A percentile compares a stretch with the other conserved stretches of the same genome.
Evolutionary conservation across 2,888 invertebrate genomes (phyloP).

Genomic region (Rosalia funebris): DNA sequence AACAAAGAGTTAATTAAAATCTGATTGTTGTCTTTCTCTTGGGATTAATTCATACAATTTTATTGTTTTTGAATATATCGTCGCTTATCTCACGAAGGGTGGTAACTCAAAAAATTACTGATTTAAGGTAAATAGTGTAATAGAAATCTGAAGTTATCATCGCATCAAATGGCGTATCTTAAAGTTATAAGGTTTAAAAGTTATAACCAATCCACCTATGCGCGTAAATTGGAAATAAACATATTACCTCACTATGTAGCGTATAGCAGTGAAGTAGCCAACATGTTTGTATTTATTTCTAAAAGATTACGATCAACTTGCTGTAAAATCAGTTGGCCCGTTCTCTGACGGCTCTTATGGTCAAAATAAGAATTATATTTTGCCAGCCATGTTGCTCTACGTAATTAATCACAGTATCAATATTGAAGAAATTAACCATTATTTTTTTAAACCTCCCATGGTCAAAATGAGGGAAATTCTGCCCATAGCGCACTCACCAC

Average conservation of each 20-base stretch:
- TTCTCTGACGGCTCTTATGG: slow-evolving; percentile 5
- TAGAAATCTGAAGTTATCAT: neutral
- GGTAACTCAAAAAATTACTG: neutral
- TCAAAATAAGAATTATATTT: slow-evolving; percentile 1
- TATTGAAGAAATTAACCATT: neutral
- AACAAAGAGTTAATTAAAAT: too few relatives aligned
- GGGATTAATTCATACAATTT: too few relatives aligned
- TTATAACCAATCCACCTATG: neutral
- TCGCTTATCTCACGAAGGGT: neutral
- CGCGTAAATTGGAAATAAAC: neutral
- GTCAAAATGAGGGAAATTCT: neutral
- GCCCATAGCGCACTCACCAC: neutral
- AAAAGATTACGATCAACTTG: neutral
- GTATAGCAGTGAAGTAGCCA: neutral
- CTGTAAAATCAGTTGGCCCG: neutral
- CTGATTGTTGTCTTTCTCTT: too few relatives aligned
- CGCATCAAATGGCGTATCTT: neutral
- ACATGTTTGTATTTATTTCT: neutral
- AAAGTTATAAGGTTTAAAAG: neutral
- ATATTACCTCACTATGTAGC: neutral
- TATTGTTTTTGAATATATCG: too few relatives aligned
- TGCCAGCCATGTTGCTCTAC: slow-evolving; percentile 1
- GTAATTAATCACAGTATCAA: slow-evolving; percentile 2
- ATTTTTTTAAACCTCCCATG: neutral
- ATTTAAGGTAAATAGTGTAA: neutral